phyloP scores from a whole-genome alignment of 2,888 invertebrate species.

The Scaptodrosophila latifasciaeformis region DNA sequence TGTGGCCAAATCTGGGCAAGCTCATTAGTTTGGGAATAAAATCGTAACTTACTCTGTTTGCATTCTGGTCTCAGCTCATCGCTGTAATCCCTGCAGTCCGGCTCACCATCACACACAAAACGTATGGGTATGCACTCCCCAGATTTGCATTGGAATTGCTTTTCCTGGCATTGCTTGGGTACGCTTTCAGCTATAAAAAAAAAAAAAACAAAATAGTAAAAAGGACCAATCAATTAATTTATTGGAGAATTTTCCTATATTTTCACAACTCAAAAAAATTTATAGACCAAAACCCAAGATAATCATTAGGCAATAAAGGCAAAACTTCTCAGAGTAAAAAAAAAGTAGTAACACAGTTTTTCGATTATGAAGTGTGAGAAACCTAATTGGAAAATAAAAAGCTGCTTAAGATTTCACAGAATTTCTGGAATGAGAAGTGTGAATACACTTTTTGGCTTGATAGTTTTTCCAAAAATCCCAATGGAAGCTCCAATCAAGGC shows the following conservation, averaged over 20 bases:
- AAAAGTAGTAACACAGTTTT: too few relatives aligned
- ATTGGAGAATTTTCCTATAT: too few relatives aligned
- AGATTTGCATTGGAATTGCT: conserved; percentile 85
- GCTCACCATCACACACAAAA: conserved; percentile 86
- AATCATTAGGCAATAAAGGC: conserved; percentile 28
- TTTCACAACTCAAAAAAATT: too few relatives aligned
- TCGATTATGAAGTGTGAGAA: too few relatives aligned
- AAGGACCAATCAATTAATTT: too few relatives aligned
- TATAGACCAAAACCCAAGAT: conserved; percentile 23
- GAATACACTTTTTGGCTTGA: too few relatives aligned
- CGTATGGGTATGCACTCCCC: conserved; percentile 85
- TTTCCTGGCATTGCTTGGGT: conserved; percentile 71
- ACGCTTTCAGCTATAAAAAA: conserved; percentile 59
- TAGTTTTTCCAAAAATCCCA: too few relatives aligned
- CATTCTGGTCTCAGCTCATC: conserved; percentile 85
- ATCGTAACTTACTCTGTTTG: conserved; percentile 77
- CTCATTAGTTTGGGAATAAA: neutral
- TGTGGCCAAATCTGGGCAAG: conserved; percentile 19
- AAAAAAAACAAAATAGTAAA: conserved; percentile 43
- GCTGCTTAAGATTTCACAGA: too few relatives aligned
- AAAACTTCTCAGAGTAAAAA: too few relatives aligned
- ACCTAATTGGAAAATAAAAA: too few relatives aligned
- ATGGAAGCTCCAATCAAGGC: too few relatives aligned
- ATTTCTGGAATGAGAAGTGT: too few relatives aligned
- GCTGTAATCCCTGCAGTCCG: conserved; percentile 88